Evolutionary conservation across 2,888 invertebrate species (phyloP), one percentile per base, ranked within the genome.

Genomic region (Resseliella maxima): DNA sequence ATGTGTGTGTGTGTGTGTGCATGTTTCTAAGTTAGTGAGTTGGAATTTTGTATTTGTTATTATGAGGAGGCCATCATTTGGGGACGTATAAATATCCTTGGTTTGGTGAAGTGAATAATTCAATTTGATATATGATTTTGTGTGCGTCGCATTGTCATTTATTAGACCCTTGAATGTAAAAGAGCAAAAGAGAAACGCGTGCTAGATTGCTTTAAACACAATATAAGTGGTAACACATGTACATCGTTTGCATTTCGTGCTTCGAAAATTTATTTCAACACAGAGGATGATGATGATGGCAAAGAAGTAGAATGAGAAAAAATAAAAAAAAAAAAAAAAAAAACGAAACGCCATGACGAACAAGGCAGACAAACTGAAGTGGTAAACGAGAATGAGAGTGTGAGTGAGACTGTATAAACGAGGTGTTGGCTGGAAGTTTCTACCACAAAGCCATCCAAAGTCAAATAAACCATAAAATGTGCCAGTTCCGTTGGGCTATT

Each of bases 401-500:
- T n/a, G n/a, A n/a, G n/a, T n/a, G n/a, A n/a, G n/a, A n/a, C n/a
- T 31, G 35, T 72, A 72, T 72, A 15, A 35, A 72, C 31, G 72
- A 72, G 72, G 72, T 72, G 72, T 31, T 72, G 59, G 24, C 18
- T n/a, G 59, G 27, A 24, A 59, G 59, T 27, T n/a, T 41, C 6
- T 41, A 41, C 41, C 12, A 12, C 8, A 31, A 35, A 72, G 31
- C 31, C 31, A 31, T 72, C 72, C 72, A 72, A 72, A 31, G 35
- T 72, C 72, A 72, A 72, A 72, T 72, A 72, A 72, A 72, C 72
- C 72, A 72, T 72, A 72, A 72, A 72, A 72, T 72, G 15, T 31
- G 8, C 72, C 27, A 31, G 27, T 72, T 72, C 18, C 72, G 31
- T 72, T 31, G 31, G 31, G 72, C 72, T 72, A 72, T 72, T 50